Evolutionary conservation across 2,113 vertebrate genomes (phyloP).

Genomic region (Condylura cristata): DNA sequence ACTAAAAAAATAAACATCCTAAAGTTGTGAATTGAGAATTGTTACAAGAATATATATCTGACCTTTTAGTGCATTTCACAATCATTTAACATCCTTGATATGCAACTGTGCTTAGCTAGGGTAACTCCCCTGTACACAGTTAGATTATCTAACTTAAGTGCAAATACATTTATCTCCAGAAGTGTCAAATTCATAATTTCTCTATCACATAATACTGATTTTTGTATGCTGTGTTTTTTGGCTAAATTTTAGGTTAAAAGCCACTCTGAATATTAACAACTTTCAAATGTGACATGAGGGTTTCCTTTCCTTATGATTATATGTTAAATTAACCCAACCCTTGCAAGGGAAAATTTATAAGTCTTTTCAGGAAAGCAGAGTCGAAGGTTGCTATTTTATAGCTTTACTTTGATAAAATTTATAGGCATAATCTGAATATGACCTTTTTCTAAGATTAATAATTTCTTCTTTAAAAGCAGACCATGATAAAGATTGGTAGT

Average conservation of each 20-base stretch:
- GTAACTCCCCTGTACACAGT: slow-evolving; percentile 53
- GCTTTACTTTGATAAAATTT: slow-evolving; percentile 64
- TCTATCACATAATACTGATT: background rate
- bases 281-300: slow-evolving; percentile 3
- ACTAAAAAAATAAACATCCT: slow-evolving; percentile 60
- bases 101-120: slow-evolving; percentile 47
- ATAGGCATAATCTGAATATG: slow-evolving; percentile 69
- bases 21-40: slow-evolving; percentile 49
- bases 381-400: slow-evolving; percentile 59
- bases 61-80: slow-evolving; percentile 55
- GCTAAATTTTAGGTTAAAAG: slow-evolving; percentile 46
- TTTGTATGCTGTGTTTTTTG: slow-evolving; percentile 24
- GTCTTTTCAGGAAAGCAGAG: slow-evolving; percentile 50
- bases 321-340: background rate
- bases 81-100: slow-evolving; percentile 64
- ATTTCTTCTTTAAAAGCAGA: slow-evolving; percentile 69
- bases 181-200: slow-evolving; percentile 53
- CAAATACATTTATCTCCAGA: background rate
- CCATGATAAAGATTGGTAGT: slow-evolving; percentile 38
- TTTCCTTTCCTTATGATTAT: background rate
- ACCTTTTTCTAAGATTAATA: slow-evolving; percentile 74
- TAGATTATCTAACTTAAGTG: slow-evolving; percentile 46
- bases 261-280: background rate
- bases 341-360: slow-evolving; percentile 26
- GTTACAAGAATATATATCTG: slow-evolving; percentile 43